phyloP scores from a whole-genome alignment of 1,140 invertebrate species.

The Euglossa dilemma region DNA sequence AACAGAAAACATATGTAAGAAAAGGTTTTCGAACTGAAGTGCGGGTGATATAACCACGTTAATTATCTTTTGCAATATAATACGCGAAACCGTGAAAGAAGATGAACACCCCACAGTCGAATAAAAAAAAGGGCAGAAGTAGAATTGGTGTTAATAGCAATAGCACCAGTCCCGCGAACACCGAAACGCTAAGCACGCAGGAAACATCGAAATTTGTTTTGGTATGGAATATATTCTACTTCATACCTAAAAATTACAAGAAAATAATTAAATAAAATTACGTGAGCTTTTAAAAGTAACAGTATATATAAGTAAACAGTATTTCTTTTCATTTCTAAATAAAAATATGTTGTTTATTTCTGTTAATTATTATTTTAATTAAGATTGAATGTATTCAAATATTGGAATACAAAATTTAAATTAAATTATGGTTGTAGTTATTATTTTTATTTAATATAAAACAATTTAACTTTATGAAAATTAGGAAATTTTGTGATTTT shows the following conservation, averaged over 20 bases:
- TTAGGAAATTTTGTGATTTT: conserved; percentile 5
- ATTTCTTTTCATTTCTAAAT: neutral
- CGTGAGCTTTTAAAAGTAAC: neutral
- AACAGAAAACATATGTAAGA: conserved; percentile 1
- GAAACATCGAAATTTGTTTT: conserved; percentile 77
- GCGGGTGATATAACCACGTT: conserved; percentile 28
- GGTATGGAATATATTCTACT: conserved; percentile 60
- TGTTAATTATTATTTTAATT: conserved; percentile 12
- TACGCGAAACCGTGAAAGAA: conserved; percentile 40
- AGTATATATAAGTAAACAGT: neutral
- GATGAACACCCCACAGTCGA: conserved; percentile 75
- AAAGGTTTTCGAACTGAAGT: neutral
- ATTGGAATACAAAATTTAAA: no score
- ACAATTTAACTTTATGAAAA: no score
- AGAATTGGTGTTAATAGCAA: conserved; percentile 73
- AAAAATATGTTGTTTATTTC: neutral
- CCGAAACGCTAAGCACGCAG: conserved; percentile 72
- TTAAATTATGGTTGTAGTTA: neutral
- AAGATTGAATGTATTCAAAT: neutral
- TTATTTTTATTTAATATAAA: no score
- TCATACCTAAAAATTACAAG: neutral
- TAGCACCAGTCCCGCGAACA: conserved; percentile 55
- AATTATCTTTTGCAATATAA: neutral
- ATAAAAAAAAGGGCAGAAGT: conserved; percentile 79
- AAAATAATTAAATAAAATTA: neutral